Percentiles rank a stretch among this genome's conserved stretches.
These are phyloP conservation scores for Brevimyrus niger DNA, from an alignment of 2,113 vertebrate species.

Conservation along the genomic window DNA sequence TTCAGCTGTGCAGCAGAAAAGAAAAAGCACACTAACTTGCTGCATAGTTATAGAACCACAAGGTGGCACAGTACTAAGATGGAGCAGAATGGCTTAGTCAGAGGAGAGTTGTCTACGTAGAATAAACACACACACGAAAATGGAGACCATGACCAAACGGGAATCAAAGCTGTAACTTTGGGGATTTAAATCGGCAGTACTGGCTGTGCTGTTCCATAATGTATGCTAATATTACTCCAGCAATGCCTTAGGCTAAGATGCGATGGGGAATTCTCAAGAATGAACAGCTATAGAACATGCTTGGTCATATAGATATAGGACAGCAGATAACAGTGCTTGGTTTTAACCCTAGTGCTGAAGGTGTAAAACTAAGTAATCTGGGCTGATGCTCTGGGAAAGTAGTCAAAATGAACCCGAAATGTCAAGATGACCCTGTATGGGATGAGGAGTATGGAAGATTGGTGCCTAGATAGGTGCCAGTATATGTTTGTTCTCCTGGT, in stretches of 20 bases:
- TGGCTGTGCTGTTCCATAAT: background rate
- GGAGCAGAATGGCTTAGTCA: background rate
- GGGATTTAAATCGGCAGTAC: background rate
- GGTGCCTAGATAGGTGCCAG: background rate
- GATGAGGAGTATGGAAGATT: background rate
- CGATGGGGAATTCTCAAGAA: background rate
- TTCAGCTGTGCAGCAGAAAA: background rate
- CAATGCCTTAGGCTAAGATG: background rate
- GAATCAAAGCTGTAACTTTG: background rate
- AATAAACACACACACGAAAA: background rate
- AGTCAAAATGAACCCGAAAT: background rate
- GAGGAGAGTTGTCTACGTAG: background rate
- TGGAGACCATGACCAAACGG: background rate
- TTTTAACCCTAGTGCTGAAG: background rate
- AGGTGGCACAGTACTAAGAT: conserved; percentile 23
- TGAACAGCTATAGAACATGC: background rate
- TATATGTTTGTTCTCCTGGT: background rate
- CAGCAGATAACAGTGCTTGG: background rate
- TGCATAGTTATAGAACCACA: conserved; percentile 21
- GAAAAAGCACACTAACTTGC: background rate
- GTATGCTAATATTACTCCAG: background rate
- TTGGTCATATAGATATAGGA: background rate
- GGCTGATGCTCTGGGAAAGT: background rate
- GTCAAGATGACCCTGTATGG: background rate
- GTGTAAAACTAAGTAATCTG: background rate